phyloP scores from a whole-genome alignment of 2,888 invertebrate species.

The Melinaea marsaeus region DNA sequence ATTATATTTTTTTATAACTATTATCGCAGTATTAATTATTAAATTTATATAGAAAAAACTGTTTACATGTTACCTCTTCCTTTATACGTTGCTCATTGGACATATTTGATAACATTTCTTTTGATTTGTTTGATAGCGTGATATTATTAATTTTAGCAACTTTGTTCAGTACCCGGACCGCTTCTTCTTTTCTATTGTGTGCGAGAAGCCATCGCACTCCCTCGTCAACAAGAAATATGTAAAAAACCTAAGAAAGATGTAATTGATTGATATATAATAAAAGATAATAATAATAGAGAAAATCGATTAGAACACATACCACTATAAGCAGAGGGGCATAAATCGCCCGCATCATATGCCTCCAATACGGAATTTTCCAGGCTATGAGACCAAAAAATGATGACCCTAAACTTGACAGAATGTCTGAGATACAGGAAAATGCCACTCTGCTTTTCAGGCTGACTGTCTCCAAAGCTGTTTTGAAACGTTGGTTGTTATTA shows the following conservation, averaged over 20 bases:
- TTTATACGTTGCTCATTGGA: conserved; percentile 49
- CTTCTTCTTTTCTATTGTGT: conserved; percentile 81
- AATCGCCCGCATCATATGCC: conserved; percentile 80
- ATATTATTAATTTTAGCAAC: conserved; percentile 83
- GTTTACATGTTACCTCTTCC: conserved; percentile 41
- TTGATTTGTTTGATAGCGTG: conserved; percentile 73
- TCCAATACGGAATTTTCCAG: conserved; percentile 85
- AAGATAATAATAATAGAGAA: background rate
- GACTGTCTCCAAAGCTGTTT: conserved; percentile 62
- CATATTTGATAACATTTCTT: conserved; percentile 63
- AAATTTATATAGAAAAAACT: too few relatives aligned
- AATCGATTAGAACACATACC: conserved; percentile 26
- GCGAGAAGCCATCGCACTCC: conserved; percentile 89
- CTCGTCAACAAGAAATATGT: conserved; percentile 86
- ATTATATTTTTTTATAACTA: too few relatives aligned
- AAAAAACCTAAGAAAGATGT: conserved; percentile 61
- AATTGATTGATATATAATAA: background rate
- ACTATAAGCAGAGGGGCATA: conserved; percentile 84
- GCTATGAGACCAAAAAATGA: conserved; percentile 83
- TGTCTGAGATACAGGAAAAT: conserved; percentile 65
- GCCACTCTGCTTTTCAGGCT: conserved; percentile 64
- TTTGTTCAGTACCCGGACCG: conserved; percentile 79
- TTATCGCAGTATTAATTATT: too few relatives aligned
- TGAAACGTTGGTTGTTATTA: background rate
- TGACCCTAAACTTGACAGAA: conserved; percentile 78